Conservation (phyloP, 2,113 vertebrate genomes). For the Campylorhamphus procurvoides region DNA sequence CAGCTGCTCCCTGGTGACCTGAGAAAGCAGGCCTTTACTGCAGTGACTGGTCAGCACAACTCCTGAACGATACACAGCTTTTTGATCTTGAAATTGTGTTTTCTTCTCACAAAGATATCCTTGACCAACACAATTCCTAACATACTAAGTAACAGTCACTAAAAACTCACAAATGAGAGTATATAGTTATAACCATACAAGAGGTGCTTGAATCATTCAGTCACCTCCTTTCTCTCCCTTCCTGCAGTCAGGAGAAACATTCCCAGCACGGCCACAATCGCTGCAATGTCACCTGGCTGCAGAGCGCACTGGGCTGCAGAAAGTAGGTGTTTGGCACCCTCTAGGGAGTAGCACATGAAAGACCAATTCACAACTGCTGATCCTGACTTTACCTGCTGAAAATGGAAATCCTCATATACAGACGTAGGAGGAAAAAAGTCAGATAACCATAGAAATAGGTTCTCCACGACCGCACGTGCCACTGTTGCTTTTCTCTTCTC, state of each 20-base stretch:
- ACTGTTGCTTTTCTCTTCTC: background rate
- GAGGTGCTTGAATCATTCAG: background rate
- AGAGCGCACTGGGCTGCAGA: background rate
- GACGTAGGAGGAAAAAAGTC: fast-evolving
- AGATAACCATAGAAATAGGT: background rate
- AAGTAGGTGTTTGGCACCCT: constrained; percentile 68
- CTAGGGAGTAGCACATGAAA: constrained; percentile 68
- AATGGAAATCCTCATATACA: fast-evolving
- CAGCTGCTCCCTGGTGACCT: background rate
- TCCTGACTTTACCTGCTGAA: background rate
- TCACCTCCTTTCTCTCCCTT: background rate
- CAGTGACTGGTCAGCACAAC: background rate
- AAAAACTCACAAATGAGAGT: fast-evolving
- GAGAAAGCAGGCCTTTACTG: background rate
- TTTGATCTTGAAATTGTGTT: background rate
- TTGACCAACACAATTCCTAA: background rate
- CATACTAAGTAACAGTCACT: fast-evolving
- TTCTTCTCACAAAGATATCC: background rate
- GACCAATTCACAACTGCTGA: background rate
- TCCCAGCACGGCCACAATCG: fast-evolving
- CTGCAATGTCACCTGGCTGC: background rate
- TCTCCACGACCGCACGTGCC: fast-evolving
- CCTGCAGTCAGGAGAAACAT: background rate
- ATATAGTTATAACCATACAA: fast-evolving
- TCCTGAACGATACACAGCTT: background rate